phyloP scores from a whole-genome alignment of 2,797 vertebrate species.

The Capromys pilorides region DNA sequence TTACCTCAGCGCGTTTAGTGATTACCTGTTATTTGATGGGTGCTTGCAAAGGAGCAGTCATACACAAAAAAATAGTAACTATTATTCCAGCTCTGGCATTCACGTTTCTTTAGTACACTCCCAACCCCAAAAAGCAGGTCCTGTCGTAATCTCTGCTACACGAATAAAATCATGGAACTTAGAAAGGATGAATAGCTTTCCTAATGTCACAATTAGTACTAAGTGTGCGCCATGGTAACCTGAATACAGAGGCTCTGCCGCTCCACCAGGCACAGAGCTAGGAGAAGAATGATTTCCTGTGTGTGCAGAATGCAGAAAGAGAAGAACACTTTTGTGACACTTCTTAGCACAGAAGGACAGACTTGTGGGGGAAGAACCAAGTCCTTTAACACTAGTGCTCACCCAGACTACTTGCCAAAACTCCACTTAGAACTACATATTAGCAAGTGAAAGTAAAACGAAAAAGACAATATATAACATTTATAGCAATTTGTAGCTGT shows the following conservation, averaged over 20 bases:
- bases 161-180: background rate
- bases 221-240: background rate
- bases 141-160: background rate
- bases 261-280: background rate
- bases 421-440: background rate
- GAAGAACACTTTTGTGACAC: background rate
- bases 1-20: background rate
- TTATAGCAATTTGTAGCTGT: conserved; percentile 1
- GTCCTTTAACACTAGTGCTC: background rate
- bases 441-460: background rate
- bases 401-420: background rate
- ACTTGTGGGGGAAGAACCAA: background rate
- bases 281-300: background rate
- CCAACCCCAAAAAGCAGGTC: background rate
- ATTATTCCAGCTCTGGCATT: background rate
- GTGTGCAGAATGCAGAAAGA: background rate
- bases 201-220: background rate
- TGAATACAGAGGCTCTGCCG: background rate
- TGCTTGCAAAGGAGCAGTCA: background rate
- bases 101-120: background rate
- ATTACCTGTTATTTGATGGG: background rate
- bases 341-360: background rate
- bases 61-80: background rate
- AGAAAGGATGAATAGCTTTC: background rate
- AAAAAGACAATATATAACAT: background rate